Evolutionary conservation across 2,797 vertebrate species (phyloP), one percentile per base, ranked within the genome.

Genomic region (Anabacerthia variegaticeps): DNA sequence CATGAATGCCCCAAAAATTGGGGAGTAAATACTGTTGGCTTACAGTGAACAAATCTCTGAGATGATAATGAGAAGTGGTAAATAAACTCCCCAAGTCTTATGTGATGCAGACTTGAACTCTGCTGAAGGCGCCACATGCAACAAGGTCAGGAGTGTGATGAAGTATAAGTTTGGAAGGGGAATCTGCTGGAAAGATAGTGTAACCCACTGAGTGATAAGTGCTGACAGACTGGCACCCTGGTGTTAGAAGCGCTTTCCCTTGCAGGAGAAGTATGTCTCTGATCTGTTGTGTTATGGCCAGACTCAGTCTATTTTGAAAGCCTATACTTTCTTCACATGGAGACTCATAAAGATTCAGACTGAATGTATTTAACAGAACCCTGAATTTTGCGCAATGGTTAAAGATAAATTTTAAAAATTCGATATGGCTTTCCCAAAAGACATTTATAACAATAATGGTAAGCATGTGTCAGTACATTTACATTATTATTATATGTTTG

Each of bases 141-240:
- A 73, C 74, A 93, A 85, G 93, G 76, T 96, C 92, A 95, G 92
- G 68, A 94, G 76, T 91, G 92, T 75, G 94, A 76, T 88, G 93
- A 90, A 93, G 85, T 82, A 56, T 74, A 72, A 81, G 76, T 92
- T 93, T 84, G 83, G 78, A 95, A 80, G 90, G 75, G 69, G 82
- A 96, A 79, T 94, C 76, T 94, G 61, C 73, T 89, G 48, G 55
- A 79, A 55, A 91, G 95, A 82, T 77, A 92, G 34, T 91, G 26
- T 96, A 92, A 88, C 71, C 89, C 52, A 91, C 63, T 96, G 96
- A 97, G 95, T 97, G 96, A 95, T 94, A 86, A 95, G 67, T 88
- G 87, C 83, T 97, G 92, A 96, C 63, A 92, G 88, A 97, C 95
- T 68, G 85, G 80, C 93, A 90, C 95, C 80, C 61, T 90, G 88